A percentile compares a stretch with the other conserved stretches of the same genome.
Evolutionary conservation across 2,888 invertebrate genomes (phyloP).

Genomic region (Xestia ashworthii): DNA sequence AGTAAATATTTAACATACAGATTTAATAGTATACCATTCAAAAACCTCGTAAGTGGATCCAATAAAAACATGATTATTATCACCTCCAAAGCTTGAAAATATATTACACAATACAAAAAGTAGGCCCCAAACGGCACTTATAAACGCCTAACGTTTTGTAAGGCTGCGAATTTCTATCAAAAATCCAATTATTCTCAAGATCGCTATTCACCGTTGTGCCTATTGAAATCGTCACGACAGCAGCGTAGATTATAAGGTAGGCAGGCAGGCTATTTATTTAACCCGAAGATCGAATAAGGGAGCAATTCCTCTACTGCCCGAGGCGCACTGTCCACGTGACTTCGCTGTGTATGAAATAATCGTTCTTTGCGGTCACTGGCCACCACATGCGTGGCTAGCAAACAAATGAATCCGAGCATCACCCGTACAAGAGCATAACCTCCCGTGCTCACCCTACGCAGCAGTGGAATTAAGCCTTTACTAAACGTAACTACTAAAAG

Average conservation of each 20-base stretch:
- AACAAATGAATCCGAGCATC: background rate
- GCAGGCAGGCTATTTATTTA: constrained; percentile 41
- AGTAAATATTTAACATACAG: background rate
- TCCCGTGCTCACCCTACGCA: background rate
- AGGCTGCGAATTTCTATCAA: constrained; percentile 50
- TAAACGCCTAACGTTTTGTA: constrained; percentile 34
- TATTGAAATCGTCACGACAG: constrained; percentile 49
- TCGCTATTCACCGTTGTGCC: constrained; percentile 37
- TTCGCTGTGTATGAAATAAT: background rate
- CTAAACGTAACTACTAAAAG: constrained; percentile 10
- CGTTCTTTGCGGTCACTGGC: background rate
- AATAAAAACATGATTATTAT: constrained; percentile 20
- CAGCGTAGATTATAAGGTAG: constrained; percentile 18
- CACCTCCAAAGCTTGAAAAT: constrained; percentile 16
- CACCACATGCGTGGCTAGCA: background rate
- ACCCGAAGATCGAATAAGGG: constrained; percentile 29
- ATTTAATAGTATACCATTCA: constrained; percentile 8
- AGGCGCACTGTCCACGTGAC: no score
- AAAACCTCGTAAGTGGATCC: background rate
- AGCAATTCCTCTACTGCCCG: background rate
- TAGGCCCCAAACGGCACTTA: constrained; percentile 19
- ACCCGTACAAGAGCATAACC: background rate
- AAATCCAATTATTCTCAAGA: constrained; percentile 58
- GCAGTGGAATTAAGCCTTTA: background rate
- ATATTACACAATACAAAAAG: constrained; percentile 28